Conservation (phyloP, 2,797 vertebrate genomes). For the Threskiornis aethiopicus region DNA sequence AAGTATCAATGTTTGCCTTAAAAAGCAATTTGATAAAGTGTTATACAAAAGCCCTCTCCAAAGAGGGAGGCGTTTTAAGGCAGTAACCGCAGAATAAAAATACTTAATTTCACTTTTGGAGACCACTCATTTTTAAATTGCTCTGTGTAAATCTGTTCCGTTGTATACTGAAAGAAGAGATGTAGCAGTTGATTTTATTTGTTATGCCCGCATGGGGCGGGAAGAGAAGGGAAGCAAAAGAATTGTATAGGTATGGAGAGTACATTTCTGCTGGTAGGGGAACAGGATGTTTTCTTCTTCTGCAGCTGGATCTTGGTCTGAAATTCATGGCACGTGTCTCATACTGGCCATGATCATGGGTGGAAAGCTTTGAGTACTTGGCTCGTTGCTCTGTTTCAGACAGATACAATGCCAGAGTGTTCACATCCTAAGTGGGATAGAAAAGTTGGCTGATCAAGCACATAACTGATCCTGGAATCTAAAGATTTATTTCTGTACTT, state of each 20-base stretch:
- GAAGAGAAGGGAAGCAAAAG: neutral
- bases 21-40: neutral
- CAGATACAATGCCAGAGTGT: neutral
- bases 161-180: neutral
- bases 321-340: neutral
- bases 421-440: neutral
- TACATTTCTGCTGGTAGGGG: neutral
- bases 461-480: neutral
- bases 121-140: neutral
- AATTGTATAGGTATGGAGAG: neutral
- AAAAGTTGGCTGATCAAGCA: slow-evolving; percentile 1
- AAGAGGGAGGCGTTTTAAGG: neutral
- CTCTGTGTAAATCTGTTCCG: neutral
- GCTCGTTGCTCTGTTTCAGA: neutral
- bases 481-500: neutral
- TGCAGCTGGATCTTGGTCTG: neutral
- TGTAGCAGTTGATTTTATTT: neutral
- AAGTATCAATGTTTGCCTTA: neutral
- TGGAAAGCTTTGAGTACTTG: neutral
- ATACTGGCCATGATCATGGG: neutral
- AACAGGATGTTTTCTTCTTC: neutral
- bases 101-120: neutral
- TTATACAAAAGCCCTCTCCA: neutral
- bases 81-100: neutral
- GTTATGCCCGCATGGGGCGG: neutral